Evolutionary conservation across 2,113 vertebrate genomes (phyloP).

Genomic region (Vombatus ursinus): DNA sequence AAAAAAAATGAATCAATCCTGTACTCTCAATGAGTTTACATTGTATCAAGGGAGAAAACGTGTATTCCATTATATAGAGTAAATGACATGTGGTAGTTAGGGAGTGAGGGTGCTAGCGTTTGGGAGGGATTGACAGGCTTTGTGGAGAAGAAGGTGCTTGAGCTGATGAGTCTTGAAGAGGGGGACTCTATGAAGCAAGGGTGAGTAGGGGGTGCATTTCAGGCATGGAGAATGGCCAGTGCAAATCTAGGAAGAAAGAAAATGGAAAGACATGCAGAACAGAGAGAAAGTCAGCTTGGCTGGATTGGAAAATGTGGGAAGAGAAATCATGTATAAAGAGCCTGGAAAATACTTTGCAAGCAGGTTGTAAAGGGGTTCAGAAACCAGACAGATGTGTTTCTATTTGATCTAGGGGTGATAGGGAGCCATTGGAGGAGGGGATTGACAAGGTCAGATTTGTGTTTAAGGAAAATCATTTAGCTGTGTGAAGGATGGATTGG

Average conservation of each 20-base stretch:
- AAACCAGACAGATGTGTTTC: neutral
- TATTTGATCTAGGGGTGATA: neutral
- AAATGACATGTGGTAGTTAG: neutral
- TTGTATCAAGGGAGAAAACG: neutral
- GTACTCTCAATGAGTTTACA: neutral
- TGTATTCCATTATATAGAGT: neutral
- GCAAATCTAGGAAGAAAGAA: neutral
- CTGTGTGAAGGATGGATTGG: neutral
- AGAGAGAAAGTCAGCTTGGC: neutral
- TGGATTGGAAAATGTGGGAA: neutral
- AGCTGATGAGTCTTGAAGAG: neutral
- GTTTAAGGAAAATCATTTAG: neutral
- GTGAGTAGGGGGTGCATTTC: neutral
- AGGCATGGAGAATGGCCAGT: neutral
- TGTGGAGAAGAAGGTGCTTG: neutral
- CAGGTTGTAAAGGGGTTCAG: neutral
- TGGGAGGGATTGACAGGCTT: neutral
- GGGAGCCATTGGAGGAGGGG: neutral
- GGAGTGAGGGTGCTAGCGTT: neutral
- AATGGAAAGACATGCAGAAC: neutral
- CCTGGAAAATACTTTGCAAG: neutral
- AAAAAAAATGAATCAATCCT: neutral
- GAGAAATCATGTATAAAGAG: neutral
- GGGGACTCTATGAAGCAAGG: neutral
- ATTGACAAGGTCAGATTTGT: neutral